Base-by-base conservation (phyloP, 1,140 invertebrate species). In the Prorops nasuta region DNA sequence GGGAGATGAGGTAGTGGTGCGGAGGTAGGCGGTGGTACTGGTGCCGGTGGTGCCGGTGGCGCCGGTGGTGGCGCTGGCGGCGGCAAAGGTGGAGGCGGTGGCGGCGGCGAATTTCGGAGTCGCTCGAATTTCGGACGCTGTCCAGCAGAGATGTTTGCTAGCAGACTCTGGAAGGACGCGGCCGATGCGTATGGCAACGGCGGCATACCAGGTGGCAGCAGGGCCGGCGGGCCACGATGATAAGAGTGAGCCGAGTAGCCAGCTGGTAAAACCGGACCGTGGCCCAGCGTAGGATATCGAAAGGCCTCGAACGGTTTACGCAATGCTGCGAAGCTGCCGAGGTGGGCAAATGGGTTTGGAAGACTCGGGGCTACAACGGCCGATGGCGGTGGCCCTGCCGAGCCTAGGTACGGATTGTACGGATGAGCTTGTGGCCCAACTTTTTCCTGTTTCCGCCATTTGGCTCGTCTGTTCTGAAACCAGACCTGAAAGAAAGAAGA, bases 391-490 rank as follows among this genome's bases (percentile, higher is more conserved):
- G 86, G 80, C 39, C 79, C 81, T 21, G 80, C 80, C 19, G 81
- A 78, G 34, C 80, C 83, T 47, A 91, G 64, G 75, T 91, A 94
- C 0, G 90, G 89, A 73, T 88, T 91, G 81, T 94, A 95, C 1
- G 92, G 92, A 72, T 95, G 92, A 10, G 81, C 88, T 63, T 92
- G 88, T 0, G 92, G 92, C 1, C 92, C 91, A 61, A 95, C 92
- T 78, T 95, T 95, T 73, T 94, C 92, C 69, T 94, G 92, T 56
- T 93, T 90, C 17, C 92, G 82, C 91, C 92, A 95, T 76, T 96
- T 96, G 34, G 92, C 92, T 8, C 92, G 81, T 9, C 92, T 83
- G 70, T 95, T 95, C 79, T 95, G 92, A 75, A 95, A 95, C 92
- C 92, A 96, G 2, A 96, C 92, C 92, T 95, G 83, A 2, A 81